phyloP scores from a whole-genome alignment of 2,113 vertebrate genomes.

The Ciconia stormi region DNA sequence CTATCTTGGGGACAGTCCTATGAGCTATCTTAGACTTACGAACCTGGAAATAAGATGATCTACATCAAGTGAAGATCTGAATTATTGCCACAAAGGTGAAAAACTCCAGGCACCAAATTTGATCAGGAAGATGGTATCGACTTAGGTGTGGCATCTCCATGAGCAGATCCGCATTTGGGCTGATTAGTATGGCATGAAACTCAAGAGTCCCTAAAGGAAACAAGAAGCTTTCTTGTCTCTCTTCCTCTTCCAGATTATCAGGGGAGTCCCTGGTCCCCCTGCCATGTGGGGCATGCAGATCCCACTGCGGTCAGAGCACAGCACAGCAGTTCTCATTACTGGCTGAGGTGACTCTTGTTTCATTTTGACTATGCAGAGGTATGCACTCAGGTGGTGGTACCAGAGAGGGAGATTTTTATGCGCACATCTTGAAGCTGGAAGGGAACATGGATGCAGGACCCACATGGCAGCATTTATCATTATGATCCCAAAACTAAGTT shows the following conservation, averaged over 20 bases:
- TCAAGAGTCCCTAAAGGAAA: neutral
- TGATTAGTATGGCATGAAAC: neutral
- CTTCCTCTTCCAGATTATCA: neutral
- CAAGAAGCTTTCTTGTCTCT: neutral
- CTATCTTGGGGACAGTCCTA: neutral
- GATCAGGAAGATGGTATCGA: neutral
- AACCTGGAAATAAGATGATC: neutral
- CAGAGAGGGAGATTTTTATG: neutral
- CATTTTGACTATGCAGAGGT: neutral
- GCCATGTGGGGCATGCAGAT: neutral
- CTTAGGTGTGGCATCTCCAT: neutral
- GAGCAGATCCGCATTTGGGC: neutral
- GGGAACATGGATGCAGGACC: neutral
- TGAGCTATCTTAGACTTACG: neutral
- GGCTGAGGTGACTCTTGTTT: neutral
- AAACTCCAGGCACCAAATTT: neutral
- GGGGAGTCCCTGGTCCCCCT: neutral
- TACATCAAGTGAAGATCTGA: neutral
- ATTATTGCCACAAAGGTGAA: neutral
- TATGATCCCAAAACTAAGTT: neutral
- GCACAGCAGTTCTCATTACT: neutral
- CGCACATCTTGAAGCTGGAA: neutral
- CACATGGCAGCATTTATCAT: rapidly evolving
- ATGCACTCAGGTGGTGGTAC: rapidly evolving
- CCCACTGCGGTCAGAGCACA: neutral